Evolutionary conservation across 1,140 invertebrate genomes (phyloP).

Genomic region (Ceratina japonica): DNA sequence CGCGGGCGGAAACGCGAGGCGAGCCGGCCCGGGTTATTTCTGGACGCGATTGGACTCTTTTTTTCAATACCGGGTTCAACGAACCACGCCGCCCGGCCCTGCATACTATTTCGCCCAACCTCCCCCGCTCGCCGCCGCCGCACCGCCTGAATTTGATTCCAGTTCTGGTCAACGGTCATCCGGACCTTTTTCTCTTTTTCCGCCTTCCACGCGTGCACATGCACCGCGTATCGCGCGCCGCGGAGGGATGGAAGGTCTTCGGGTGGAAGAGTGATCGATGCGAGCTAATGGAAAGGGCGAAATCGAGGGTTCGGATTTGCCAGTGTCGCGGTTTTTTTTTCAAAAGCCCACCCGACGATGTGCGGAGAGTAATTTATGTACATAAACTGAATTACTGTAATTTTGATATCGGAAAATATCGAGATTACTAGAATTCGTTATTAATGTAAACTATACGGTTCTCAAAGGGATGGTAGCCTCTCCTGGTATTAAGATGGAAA

Average conservation of each 20-base stretch:
- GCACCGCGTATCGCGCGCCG: background rate
- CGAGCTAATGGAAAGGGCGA: background rate
- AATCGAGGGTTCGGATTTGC: constrained; percentile 11
- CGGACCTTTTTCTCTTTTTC: background rate
- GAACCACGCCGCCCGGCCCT: constrained; percentile 32
- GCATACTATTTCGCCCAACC: constrained; percentile 29
- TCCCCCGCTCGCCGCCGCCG: too few species aligned
- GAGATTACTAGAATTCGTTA: too few species aligned
- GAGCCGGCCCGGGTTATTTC: constrained; percentile 53
- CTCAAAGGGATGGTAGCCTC: background rate
- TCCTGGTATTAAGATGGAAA: background rate
- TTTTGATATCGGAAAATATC: background rate
- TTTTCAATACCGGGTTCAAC: constrained; percentile 62
- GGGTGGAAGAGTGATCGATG: constrained; percentile 15
- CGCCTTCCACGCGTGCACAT: background rate
- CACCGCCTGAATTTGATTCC: constrained; percentile 34
- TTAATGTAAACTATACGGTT: too few species aligned
- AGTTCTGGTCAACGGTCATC: constrained; percentile 31
- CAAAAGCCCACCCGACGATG: background rate
- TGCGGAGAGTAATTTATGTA: too few species aligned
- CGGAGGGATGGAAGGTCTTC: background rate
- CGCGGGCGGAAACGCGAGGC: constrained; percentile 42
- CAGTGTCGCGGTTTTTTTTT: background rate
- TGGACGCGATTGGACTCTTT: constrained; percentile 58
- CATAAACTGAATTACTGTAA: background rate